A percentile compares a stretch with the other conserved stretches of the same genome.
These are phyloP conservation scores for Candoia aspera DNA, from an alignment of 2,113 vertebrate species.

Conservation along the genomic window DNA sequence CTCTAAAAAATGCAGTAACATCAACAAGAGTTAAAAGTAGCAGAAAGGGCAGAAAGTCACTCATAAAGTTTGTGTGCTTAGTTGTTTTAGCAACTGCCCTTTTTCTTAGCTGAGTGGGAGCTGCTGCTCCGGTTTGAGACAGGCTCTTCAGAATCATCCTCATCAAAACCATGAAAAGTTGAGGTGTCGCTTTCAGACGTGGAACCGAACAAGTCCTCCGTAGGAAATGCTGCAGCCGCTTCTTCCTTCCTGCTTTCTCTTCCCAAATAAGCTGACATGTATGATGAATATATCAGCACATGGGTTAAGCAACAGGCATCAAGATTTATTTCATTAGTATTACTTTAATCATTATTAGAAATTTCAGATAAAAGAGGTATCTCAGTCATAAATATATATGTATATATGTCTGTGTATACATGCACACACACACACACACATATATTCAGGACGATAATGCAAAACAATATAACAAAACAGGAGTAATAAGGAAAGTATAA, in stretches of 20 bases:
- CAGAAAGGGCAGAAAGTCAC: conserved; percentile 65
- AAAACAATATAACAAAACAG: conserved; percentile 49
- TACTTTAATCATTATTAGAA: conserved; percentile 65
- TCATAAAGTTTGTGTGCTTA: conserved; percentile 67
- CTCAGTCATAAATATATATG: conserved; percentile 37
- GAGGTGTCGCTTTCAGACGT: conserved; percentile 98
- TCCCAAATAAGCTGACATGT: conserved; percentile 89
- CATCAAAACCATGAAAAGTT: conserved; percentile 98
- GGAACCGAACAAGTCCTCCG: conserved; percentile 98
- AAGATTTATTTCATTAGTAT: conserved; percentile 72
- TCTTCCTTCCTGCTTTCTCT: conserved; percentile 90
- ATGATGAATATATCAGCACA: conserved; percentile 93
- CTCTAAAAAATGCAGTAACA: conserved; percentile 66
- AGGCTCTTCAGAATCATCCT: conserved; percentile 94
- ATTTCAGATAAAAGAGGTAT: conserved; percentile 61
- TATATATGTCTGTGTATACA: not conserved
- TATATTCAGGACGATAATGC: conserved; percentile 8
- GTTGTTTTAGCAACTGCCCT: conserved; percentile 76
- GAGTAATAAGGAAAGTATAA: conserved; percentile 40
- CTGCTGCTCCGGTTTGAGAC: conserved; percentile 83
- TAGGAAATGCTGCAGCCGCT: conserved; percentile 79
- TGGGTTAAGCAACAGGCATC: conserved; percentile 89
- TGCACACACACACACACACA: not conserved
- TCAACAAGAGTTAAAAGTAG: conserved; percentile 73
- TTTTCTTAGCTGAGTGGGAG: conserved; percentile 89